phyloP scores from a whole-genome alignment of 1,140 invertebrate genomes.

The Drosophila orena region DNA sequence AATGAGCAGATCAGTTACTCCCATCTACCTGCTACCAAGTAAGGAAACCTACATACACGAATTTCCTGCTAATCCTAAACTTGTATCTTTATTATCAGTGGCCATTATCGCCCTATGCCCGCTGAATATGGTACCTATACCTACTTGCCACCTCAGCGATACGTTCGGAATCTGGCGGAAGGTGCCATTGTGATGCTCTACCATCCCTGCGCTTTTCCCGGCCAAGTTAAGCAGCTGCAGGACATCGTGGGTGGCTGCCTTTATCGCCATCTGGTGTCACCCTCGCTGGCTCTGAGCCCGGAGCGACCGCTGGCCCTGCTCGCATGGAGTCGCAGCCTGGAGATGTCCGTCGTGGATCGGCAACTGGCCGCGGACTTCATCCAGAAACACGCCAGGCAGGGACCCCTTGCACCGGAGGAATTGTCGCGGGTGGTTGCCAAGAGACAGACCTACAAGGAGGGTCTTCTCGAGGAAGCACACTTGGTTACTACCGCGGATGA shows the following conservation, averaged over 20 bases:
- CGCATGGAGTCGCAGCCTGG: slow-evolving; percentile 90
- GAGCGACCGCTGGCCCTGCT: slow-evolving; percentile 91
- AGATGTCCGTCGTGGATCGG: slow-evolving; percentile 90
- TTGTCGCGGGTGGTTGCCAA: slow-evolving; percentile 88
- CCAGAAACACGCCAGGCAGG: slow-evolving; percentile 87
- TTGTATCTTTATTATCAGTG: slow-evolving; percentile 86
- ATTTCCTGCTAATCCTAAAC: neutral
- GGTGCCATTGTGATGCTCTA: slow-evolving; percentile 94
- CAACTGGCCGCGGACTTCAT: slow-evolving; percentile 88
- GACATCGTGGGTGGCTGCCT: slow-evolving; percentile 89
- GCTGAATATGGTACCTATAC: slow-evolving; percentile 93
- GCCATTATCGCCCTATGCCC: slow-evolving; percentile 92
- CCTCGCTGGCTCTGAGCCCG: slow-evolving; percentile 87
- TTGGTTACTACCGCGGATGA: slow-evolving; percentile 86
- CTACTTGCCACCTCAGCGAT: slow-evolving; percentile 92
- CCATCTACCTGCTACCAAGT: slow-evolving; percentile 88
- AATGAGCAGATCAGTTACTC: slow-evolving; percentile 89
- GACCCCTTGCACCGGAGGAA: slow-evolving; percentile 85
- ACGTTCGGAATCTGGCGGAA: slow-evolving; percentile 94
- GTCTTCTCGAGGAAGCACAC: slow-evolving; percentile 86
- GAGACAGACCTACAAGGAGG: slow-evolving; percentile 87
- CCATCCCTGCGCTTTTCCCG: slow-evolving; percentile 92
- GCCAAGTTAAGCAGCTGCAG: slow-evolving; percentile 88
- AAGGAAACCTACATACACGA: slow-evolving; percentile 10
- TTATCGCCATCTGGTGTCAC: slow-evolving; percentile 92